phyloP scores from a whole-genome alignment of 2,797 vertebrate species.

The Phalloptychus januarius region DNA sequence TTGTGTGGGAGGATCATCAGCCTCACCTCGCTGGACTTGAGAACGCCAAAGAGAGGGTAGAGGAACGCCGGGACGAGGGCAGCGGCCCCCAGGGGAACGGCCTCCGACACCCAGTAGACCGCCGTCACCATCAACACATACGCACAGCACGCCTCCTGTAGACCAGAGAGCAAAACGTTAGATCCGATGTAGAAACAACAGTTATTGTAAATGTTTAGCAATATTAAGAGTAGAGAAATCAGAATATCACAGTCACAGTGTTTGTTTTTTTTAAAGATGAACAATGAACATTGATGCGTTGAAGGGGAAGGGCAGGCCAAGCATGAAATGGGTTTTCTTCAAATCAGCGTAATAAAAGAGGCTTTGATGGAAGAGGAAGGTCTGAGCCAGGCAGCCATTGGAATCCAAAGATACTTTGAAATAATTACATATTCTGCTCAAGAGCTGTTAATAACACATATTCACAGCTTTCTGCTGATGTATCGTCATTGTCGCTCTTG shows the following conservation, averaged over 20 bases:
- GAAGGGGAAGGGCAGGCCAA: constrained; percentile 29
- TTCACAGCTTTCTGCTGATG: constrained; percentile 52
- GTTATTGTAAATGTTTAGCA: not conserved
- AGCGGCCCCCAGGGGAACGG: constrained; percentile 93
- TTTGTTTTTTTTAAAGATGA: constrained; percentile 42
- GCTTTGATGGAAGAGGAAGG: constrained; percentile 57
- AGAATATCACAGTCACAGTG: constrained; percentile 28
- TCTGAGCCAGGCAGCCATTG: constrained; percentile 48
- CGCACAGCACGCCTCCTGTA: constrained; percentile 92
- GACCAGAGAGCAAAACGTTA: not conserved
- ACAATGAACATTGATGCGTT: constrained; percentile 51
- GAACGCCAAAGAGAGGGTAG: constrained; percentile 95
- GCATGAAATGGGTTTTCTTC: constrained; percentile 64
- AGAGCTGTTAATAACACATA: constrained; percentile 58
- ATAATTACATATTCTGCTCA: constrained; percentile 59
- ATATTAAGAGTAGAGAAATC: not conserved
- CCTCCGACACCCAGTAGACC: constrained; percentile 96
- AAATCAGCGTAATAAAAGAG: constrained; percentile 61
- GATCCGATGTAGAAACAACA: not conserved
- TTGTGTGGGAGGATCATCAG: no score
- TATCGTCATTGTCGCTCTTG: constrained; percentile 54
- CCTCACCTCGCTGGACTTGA: constrained; percentile 97
- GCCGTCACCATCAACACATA: constrained; percentile 95
- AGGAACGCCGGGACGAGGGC: constrained; percentile 96
- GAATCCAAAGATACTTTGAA: constrained; percentile 60